Evolutionary conservation across 2,797 vertebrate genomes (phyloP).

Genomic region (Manis crassicaudata): DNA sequence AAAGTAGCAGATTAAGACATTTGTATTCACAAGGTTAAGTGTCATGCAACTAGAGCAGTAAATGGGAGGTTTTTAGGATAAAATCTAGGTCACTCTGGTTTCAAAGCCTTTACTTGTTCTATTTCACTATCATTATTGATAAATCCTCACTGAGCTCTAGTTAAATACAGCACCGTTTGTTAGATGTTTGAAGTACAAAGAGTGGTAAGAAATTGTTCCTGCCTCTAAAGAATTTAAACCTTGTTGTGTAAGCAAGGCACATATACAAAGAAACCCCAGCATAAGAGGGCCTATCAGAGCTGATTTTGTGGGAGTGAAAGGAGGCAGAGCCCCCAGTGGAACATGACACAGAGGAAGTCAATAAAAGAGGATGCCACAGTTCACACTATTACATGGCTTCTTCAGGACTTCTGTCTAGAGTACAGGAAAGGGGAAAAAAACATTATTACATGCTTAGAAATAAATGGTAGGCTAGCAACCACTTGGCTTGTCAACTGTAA

Average conservation of each 20-base stretch:
- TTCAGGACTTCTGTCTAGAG: background rate
- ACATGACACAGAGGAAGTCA: slow-evolving; percentile 32
- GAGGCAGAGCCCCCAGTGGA: background rate
- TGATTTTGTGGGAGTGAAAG: background rate
- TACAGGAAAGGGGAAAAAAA: background rate
- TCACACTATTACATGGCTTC: background rate
- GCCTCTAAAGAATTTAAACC: background rate
- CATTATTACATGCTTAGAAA: background rate
- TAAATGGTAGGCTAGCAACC: background rate
- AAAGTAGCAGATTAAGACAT: slow-evolving; percentile 11
- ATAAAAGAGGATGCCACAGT: background rate
- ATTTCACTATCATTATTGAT: background rate
- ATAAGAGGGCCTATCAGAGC: background rate
- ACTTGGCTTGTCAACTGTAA: background rate
- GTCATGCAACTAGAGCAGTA: background rate
- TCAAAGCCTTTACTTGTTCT: background rate
- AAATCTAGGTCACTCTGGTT: background rate
- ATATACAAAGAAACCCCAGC: background rate
- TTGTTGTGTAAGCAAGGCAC: background rate
- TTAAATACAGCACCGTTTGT: background rate
- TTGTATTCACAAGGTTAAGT: background rate
- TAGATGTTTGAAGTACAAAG: background rate
- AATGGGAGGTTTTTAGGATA: background rate
- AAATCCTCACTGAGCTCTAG: background rate
- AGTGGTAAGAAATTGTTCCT: slow-evolving; percentile 1